Evolutionary conservation across 2,888 invertebrate species (phyloP), one percentile per base, ranked within the genome.

Genomic region (Busseola fusca): DNA sequence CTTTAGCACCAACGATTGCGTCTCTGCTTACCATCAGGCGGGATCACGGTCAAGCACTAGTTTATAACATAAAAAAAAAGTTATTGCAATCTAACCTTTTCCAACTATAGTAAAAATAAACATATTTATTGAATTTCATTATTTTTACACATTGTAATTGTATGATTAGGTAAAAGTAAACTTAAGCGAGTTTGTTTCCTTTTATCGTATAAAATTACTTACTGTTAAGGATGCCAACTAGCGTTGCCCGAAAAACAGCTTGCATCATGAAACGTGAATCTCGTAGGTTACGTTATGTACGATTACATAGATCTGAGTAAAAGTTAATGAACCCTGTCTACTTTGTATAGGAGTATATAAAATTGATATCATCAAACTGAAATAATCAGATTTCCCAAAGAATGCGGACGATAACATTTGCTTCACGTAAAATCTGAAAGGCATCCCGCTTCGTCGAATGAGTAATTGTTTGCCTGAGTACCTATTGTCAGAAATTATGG

Each of bases 341-440:
- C 21, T 10, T 18, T 21, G 10, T 30, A 5, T 30, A 10, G 18
- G 56, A 10, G 9, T 30, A 10, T 21, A 30, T 30, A 18, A 30
- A 21, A 42, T 45, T 30, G 27, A 37, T 27, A 45, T 18, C 27
- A 48, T 40, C 27, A 30, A 27, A 21, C 21, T 10, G 6, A 25
- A 5, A 37, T 12, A 50, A 73, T 59, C 48, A 12, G 21, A 21
- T 50, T 50, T 25, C 40, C 30, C 37, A 25, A 70, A 48, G 30
- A 50, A 73, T 21, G 25, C 12, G 50, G 25, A 58, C 7, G 21
- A 50, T 27, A 40, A 16, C 7, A 42, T 6, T 57, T 30, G 7
- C 21, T 74, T 60, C 34, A 27, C 14, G 21, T 73, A 27, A 25
- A 58, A 34, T 4, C 42, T n/a, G 52, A 52, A 52, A 60, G 34